A percentile compares a stretch with the other conserved stretches of the same genome.
phyloP scores from a whole-genome alignment of 2,113 vertebrate species.

The Burhinus oedicnemus region DNA sequence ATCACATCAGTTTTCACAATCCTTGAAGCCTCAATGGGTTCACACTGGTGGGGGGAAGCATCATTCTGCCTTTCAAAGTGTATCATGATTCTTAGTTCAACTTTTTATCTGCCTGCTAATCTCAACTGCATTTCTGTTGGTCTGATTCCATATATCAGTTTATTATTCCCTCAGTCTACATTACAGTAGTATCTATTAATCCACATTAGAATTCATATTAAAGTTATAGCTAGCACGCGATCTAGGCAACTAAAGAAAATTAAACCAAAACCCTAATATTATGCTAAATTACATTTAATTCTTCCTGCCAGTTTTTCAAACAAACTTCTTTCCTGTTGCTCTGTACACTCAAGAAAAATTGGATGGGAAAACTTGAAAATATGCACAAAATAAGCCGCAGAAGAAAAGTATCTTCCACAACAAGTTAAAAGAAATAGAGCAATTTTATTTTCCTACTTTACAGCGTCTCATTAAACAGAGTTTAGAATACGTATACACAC shows the following conservation, averaged over 20 bases:
- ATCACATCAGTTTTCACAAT: neutral
- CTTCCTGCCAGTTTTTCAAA: neutral
- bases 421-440: neutral
- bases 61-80: neutral
- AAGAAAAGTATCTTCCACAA: neutral
- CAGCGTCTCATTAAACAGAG: neutral
- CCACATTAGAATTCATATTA: neutral
- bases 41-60: neutral
- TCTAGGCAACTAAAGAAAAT: neutral
- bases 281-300: neutral
- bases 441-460: neutral
- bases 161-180: neutral
- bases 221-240: neutral
- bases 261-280: neutral
- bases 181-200: neutral
- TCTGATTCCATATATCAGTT: neutral
- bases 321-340: neutral
- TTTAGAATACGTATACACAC: neutral
- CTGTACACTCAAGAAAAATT: neutral
- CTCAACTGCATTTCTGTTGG: neutral
- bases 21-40: neutral
- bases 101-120: neutral
- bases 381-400: neutral
- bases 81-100: neutral
- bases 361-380: fast-evolving